A percentile compares a stretch with the other conserved stretches of the same genome.
These are phyloP conservation scores for Phymastichus coffea DNA, from an alignment of 1,140 invertebrate genomes.

Conservation along the genomic window DNA sequence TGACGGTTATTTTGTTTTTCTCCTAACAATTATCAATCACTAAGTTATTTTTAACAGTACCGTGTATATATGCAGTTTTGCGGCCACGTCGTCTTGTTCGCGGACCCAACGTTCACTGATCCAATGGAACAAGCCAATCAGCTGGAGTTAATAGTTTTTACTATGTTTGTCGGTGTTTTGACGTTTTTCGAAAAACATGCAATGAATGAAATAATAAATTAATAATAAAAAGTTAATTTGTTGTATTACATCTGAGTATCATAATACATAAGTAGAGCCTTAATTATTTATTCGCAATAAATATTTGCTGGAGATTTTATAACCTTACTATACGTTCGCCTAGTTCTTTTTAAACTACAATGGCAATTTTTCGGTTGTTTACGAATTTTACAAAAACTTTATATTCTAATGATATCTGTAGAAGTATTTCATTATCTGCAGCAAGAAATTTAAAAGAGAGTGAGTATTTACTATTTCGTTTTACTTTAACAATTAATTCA, in stretches of 20 bases:
- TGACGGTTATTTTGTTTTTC: slow-evolving; percentile 16
- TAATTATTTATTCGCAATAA: no score
- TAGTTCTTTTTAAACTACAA: slow-evolving; percentile 23
- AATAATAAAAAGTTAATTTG: no score
- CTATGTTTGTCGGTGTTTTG: background rate
- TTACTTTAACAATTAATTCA: slow-evolving; percentile 8
- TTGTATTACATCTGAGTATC: no score
- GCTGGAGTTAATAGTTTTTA: background rate
- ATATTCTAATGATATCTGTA: slow-evolving; percentile 16
- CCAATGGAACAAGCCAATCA: slow-evolving; percentile 25
- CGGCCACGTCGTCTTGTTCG: slow-evolving; percentile 39
- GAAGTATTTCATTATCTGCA: slow-evolving; percentile 44
- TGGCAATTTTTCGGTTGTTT: slow-evolving; percentile 32
- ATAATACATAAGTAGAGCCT: no score
- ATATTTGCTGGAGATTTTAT: no score
- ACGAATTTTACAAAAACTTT: slow-evolving; percentile 29
- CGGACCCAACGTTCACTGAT: no score
- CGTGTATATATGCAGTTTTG: background rate
- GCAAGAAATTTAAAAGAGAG: slow-evolving; percentile 47
- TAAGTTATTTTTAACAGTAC: slow-evolving; percentile 21
- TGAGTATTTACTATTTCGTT: slow-evolving; percentile 37
- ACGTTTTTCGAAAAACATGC: background rate
- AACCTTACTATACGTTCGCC: no score
- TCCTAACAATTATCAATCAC: background rate
- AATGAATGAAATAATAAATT: no score